Evolutionary conservation across 2,888 invertebrate species (phyloP).

Genomic region (Nipponacmea schrenckii): DNA sequence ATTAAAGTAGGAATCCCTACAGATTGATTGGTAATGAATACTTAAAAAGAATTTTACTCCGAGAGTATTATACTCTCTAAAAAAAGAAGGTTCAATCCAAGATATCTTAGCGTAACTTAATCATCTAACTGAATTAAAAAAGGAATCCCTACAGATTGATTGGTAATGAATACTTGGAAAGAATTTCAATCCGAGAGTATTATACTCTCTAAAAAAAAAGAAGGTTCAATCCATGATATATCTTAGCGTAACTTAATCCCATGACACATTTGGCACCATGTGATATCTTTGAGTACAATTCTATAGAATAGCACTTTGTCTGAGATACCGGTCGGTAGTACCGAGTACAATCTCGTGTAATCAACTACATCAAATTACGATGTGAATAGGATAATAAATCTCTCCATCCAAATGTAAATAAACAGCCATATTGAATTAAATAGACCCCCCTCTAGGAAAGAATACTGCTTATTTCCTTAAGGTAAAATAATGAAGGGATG

Average conservation of each 20-base stretch:
- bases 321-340: too few relatives aligned
- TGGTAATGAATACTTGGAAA: not conserved
- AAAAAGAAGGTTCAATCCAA: too few relatives aligned
- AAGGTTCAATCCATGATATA: not conserved
- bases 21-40: not conserved
- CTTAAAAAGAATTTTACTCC: not conserved
- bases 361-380: too few relatives aligned
- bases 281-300: not conserved
- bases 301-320: not conserved
- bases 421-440: not conserved
- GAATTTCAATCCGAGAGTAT: not conserved
- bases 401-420: too few relatives aligned
- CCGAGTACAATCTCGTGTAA: too few relatives aligned
- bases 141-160: not conserved
- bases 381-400: too few relatives aligned
- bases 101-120: too few relatives aligned
- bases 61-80: too few relatives aligned
- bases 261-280: not conserved
- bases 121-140: conserved; percentile 4
- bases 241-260: not conserved
- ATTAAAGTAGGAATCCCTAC: not conserved
- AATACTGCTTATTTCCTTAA: too few relatives aligned
- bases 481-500: too few relatives aligned
- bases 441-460: not conserved
- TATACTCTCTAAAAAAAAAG: too few relatives aligned